Base-by-base conservation (phyloP, 1,140 invertebrate genomes). In the Anadara kagoshimensis region DNA sequence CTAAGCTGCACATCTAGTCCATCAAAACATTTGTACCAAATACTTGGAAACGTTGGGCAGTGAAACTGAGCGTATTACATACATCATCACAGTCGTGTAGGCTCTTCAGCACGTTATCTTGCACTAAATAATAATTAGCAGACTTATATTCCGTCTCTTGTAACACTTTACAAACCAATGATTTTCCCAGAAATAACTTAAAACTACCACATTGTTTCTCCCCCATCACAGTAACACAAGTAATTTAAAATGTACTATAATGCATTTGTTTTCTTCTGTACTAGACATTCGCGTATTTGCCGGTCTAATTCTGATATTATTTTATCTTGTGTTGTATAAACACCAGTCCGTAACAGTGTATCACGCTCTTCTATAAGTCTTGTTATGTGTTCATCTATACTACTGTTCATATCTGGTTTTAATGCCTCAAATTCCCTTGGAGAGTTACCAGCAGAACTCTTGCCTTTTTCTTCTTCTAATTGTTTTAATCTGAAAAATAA, bases 321-420 rank as follows among this genome's bases (percentile, higher is more conserved):
- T 72, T 82, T 83, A 75, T 90, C 90, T 45, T 87, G 83, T 36
- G 81, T 85, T 29, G 83, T 84, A 78, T 90, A 90, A n/a, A 89
- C 87, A 8, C 90, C 90, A 12, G 89, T 90, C 44, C 85, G 58
- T 20, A 90, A 80, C 20, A 90, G 76, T 5, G 85, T 86, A 59
- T 90, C 89, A n/a, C 89, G 75, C 69, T 90, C 89, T 73, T 90
- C 88, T 11, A 88, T 86, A 54, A 90, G 78, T 43, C 89, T 73
- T 0, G 83, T 81, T n/a, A 90, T 83, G 65, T 89, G 88, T 67
- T 89, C 89, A 69, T 88, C 87, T 20, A 83, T 44, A 43, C 81
- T 84, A 29, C 69, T 53, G 45, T 84, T 80, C 22, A 81, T 64
- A 51, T 82, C 80, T 26, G 65, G 58, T 58, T 81, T 83, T 11